Conservation (phyloP, 2,113 vertebrate genomes). For the Neotragus pygmaeus region DNA sequence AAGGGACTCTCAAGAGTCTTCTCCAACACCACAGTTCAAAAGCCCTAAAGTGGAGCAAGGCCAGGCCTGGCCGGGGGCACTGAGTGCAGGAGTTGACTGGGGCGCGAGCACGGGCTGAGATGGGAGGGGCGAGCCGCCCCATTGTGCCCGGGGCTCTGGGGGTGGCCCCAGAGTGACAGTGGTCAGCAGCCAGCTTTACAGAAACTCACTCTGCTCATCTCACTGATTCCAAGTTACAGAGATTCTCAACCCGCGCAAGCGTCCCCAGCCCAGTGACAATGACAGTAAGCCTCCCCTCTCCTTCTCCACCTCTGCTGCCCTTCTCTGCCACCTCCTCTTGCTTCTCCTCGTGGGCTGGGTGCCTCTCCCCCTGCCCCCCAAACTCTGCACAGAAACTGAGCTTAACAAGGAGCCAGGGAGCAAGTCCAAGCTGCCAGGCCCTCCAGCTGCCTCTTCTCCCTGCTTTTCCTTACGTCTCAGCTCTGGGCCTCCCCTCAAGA, state of each 20-base stretch:
- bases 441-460: background rate
- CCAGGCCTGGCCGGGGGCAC: too few relatives aligned
- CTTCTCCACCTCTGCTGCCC: background rate
- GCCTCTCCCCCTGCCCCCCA: accelerated
- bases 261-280: too few relatives aligned
- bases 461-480: background rate
- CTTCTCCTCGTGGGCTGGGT: background rate
- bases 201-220: background rate
- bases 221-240: background rate
- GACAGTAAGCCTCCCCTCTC: background rate
- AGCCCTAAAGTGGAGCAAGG: background rate
- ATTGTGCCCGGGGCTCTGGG: background rate
- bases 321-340: background rate
- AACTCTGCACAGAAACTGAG: too few relatives aligned
- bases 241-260: background rate
- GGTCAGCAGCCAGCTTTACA: background rate
- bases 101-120: accelerated
- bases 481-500: background rate
- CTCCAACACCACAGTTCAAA: too few relatives aligned
- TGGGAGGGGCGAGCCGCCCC: accelerated
- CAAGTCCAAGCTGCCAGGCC: accelerated
- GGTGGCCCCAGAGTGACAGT: accelerated
- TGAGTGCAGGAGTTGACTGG: accelerated
- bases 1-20: too few relatives aligned
- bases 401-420: too few relatives aligned